A percentile compares a stretch with the other conserved stretches of the same genome.
Conservation (phyloP, 1,140 invertebrate genomes). For the Drosophila burlai region DNA sequence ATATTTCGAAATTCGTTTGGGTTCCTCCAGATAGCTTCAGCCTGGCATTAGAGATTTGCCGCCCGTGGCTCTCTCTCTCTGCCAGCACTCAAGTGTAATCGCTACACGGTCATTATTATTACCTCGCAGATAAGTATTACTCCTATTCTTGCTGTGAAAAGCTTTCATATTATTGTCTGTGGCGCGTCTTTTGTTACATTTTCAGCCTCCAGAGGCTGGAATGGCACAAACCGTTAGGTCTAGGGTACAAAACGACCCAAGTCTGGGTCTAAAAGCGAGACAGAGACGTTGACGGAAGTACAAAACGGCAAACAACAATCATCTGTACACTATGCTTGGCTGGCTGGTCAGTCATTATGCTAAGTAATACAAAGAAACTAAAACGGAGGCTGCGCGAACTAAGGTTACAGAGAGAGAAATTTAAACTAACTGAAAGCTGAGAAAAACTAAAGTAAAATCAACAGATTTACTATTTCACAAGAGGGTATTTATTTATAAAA, state of each 20-base stretch:
- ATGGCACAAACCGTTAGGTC: conserved; percentile 67
- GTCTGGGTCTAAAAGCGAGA: conserved; percentile 49
- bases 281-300: conserved; percentile 79
- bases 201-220: conserved; percentile 62
- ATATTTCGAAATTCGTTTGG: conserved; percentile 49
- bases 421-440: not conserved
- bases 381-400: conserved; percentile 16
- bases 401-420: conserved; percentile 8
- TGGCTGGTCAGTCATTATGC: conserved; percentile 66
- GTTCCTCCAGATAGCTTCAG: conserved; percentile 9
- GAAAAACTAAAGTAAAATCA: not conserved
- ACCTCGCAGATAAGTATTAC: conserved; percentile 76
- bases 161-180: conserved; percentile 72
- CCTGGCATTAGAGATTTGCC: conserved; percentile 30
- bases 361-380: conserved; percentile 53
- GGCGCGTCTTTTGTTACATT: conserved; percentile 78
- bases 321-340: conserved; percentile 55
- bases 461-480: not conserved
- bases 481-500: not conserved
- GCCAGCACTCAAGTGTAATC: conserved; percentile 74
- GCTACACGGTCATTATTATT: conserved; percentile 81
- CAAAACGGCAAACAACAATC: conserved; percentile 73
- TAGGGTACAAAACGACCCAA: conserved; percentile 25
- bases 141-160: conserved; percentile 60
- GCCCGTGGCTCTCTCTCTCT: conserved; percentile 32